Evolutionary conservation across 2,888 invertebrate genomes (phyloP).

Genomic region (Mycalesis mineus): DNA sequence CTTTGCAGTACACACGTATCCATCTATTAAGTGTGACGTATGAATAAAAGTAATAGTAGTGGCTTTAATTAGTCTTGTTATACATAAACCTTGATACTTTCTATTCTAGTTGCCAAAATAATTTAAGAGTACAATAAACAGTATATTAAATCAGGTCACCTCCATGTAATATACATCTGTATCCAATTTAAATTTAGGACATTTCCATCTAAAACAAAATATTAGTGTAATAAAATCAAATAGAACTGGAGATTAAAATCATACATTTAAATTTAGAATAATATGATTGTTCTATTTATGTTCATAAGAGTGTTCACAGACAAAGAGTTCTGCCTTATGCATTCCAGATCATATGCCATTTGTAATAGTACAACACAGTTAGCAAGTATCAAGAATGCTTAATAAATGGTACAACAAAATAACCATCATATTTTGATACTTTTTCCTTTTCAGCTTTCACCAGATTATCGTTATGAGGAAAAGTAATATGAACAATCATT

Average conservation of each 20-base stretch:
- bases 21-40: slow-evolving; percentile 16
- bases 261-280: not conserved
- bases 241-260: too few relatives aligned
- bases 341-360: too few relatives aligned
- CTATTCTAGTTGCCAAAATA: slow-evolving; percentile 2
- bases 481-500: too few relatives aligned
- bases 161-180: not conserved
- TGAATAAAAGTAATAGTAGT: slow-evolving; percentile 15
- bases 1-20: not conserved
- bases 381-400: too few relatives aligned
- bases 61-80: slow-evolving; percentile 2
- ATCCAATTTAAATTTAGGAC: not conserved
- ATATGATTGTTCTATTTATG: not conserved
- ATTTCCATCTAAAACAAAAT: not conserved
- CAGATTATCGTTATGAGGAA: too few relatives aligned
- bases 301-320: too few relatives aligned
- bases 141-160: too few relatives aligned
- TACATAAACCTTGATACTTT: slow-evolving; percentile 18
- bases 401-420: too few relatives aligned
- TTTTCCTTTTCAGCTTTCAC: too few relatives aligned
- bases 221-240: not conserved
- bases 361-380: too few relatives aligned
- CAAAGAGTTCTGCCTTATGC: too few relatives aligned
- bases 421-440: too few relatives aligned
- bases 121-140: not conserved